These are phyloP conservation scores for Falco biarmicus DNA, from an alignment of 2,797 vertebrate genomes.

Conservation along the genomic window DNA sequence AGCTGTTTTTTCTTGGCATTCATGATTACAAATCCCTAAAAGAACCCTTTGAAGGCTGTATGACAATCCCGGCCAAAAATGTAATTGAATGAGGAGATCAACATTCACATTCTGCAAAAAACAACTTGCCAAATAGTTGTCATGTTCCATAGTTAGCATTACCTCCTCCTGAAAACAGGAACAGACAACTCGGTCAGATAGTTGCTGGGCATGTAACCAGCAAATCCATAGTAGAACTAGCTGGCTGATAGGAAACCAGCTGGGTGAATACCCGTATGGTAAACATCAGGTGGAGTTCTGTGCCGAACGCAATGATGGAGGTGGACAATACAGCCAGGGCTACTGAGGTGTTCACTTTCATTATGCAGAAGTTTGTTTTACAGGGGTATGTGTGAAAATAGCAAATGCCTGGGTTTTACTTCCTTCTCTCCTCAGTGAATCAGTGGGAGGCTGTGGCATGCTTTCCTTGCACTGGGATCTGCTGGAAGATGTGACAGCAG, in stretches of 20 bases:
- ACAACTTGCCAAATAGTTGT: not conserved
- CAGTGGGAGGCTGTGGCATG: rapidly evolving
- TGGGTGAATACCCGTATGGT: rapidly evolving
- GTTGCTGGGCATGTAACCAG: not conserved
- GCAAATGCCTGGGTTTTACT: not conserved
- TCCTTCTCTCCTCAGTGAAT: not conserved
- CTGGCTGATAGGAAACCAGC: not conserved
- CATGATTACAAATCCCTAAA: not conserved
- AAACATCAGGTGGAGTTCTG: not conserved
- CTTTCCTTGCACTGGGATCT: not conserved
- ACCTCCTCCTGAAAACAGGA: not conserved
- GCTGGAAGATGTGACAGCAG: not conserved
- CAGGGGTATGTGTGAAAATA: not conserved
- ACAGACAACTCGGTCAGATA: not conserved
- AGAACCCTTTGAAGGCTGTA: not conserved
- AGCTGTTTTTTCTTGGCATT: slow-evolving; percentile 25
- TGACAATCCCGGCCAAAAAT: not conserved
- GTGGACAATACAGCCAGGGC: not conserved
- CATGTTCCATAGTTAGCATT: not conserved
- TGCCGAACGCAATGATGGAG: rapidly evolving
- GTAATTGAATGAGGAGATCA: not conserved
- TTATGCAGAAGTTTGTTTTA: not conserved
- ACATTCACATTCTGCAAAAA: not conserved
- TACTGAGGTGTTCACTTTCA: not conserved
- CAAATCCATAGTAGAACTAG: not conserved